Evolutionary conservation across 2,797 vertebrate species (phyloP).

Genomic region (Sitta carolinensis): DNA sequence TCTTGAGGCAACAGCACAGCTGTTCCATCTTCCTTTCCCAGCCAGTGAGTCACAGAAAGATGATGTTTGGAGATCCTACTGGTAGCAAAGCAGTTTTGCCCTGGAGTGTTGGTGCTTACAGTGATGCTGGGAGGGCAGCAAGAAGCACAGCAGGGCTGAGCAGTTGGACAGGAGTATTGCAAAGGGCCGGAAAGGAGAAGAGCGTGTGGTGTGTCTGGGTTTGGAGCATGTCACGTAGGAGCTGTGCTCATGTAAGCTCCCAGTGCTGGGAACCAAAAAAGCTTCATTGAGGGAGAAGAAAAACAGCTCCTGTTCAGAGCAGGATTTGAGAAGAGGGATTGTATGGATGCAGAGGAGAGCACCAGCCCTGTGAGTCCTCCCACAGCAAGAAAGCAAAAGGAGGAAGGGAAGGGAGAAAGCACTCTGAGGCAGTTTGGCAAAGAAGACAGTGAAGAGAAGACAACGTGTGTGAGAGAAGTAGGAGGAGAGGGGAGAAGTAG

Average conservation of each 20-base stretch:
- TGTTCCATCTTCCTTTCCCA: slow-evolving; percentile 42
- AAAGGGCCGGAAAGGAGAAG: neutral
- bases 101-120: neutral
- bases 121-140: neutral
- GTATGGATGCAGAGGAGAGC: neutral
- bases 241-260: neutral
- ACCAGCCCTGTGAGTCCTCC: slow-evolving; percentile 1
- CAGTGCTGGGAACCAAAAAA: neutral
- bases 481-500: slow-evolving; percentile 1
- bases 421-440: neutral
- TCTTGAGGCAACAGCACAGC: neutral
- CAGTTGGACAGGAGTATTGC: neutral
- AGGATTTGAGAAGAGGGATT: neutral
- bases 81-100: neutral
- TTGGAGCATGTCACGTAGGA: neutral
- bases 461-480: neutral
- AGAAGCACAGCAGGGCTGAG: neutral
- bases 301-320: neutral
- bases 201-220: neutral
- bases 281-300: neutral
- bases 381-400: neutral
- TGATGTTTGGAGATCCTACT: neutral
- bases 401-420: neutral
- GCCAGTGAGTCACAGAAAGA: slow-evolving; percentile 28
- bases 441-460: neutral